Percentiles rank a stretch among this genome's conserved stretches.
Conservation (phyloP, 1,140 invertebrate species). For the Acromyrmex heyeri region DNA sequence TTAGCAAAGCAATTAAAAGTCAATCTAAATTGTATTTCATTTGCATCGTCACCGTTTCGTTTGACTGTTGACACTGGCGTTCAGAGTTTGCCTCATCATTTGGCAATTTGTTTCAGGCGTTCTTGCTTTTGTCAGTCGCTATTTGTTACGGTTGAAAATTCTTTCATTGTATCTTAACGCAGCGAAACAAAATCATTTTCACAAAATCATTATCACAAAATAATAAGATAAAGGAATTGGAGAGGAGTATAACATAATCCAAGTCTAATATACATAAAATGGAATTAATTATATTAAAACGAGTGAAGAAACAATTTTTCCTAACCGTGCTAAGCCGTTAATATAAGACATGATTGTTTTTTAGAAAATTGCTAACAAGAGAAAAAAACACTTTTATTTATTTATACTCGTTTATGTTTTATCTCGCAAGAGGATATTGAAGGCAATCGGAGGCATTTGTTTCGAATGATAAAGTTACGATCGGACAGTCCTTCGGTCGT, state of each 20-base stretch:
- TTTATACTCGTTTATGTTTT: not conserved
- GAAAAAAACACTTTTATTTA: constrained; percentile 2
- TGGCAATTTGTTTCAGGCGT: constrained; percentile 12
- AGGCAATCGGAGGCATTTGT: constrained; percentile 49
- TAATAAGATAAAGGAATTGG: not conserved
- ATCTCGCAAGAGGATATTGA: not conserved
- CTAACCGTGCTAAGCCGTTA: not conserved
- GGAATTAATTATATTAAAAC: not conserved
- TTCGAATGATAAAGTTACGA: constrained; percentile 42
- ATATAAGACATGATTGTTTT: not conserved
- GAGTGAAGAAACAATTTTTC: not conserved
- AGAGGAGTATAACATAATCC: not conserved
- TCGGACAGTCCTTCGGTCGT: not conserved
- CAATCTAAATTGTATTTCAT: constrained; percentile 71
- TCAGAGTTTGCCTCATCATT: constrained; percentile 23
- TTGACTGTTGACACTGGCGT: not conserved
- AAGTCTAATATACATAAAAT: not conserved
- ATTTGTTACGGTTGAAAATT: not conserved
- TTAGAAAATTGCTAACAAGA: not conserved
- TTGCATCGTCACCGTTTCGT: constrained; percentile 45
- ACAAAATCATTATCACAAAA: not conserved
- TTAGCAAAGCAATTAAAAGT: constrained; percentile 72
- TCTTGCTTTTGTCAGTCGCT: not conserved
- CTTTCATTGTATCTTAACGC: not conserved
- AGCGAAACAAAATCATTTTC: not conserved